These are phyloP conservation scores for Drosophila antonietae DNA, from an alignment of 2,888 invertebrate genomes.

Conservation along the genomic window DNA sequence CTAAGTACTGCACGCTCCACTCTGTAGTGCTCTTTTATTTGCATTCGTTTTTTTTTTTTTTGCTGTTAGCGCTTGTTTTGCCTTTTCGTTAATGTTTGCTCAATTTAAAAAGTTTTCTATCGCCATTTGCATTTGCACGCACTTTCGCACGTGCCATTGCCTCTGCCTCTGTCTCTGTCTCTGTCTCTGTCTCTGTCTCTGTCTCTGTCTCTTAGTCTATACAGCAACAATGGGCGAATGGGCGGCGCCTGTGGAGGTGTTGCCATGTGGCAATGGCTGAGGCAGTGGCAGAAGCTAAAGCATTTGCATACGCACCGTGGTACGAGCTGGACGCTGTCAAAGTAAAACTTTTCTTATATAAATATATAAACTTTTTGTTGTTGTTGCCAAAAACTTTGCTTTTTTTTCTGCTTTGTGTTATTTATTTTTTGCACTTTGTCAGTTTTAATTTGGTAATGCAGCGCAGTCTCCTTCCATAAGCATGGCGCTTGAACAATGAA, in stretches of 20 bases:
- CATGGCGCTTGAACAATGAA: constrained; percentile 62
- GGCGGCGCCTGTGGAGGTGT: constrained; percentile 39
- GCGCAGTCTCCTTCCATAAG: constrained; percentile 62
- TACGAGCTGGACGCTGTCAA: constrained; percentile 39
- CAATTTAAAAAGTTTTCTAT: constrained; percentile 79
- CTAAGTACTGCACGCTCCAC: background rate
- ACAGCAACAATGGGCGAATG: constrained; percentile 15
- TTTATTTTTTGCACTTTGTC: constrained; percentile 34
- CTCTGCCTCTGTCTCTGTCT: background rate
- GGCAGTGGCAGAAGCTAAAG: constrained; percentile 17
- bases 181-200: constrained; percentile 16
- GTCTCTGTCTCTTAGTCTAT: background rate
- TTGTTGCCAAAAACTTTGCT: constrained; percentile 51
- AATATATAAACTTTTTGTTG: constrained; percentile 23
- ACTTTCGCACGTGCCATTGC: constrained; percentile 73
- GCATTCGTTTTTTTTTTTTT: constrained; percentile 9
- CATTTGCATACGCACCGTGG: constrained; percentile 75
- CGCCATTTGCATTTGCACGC: constrained; percentile 78
- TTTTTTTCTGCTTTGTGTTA: constrained; percentile 28
- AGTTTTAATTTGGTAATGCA: constrained; percentile 77
- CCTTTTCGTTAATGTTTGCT: constrained; percentile 75
- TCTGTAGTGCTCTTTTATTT: background rate
- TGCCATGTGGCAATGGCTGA: constrained; percentile 47
- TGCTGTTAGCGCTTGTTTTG: constrained; percentile 19
- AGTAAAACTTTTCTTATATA: constrained; percentile 46